Evolutionary conservation across 1,140 invertebrate genomes (phyloP).

Genomic region (Latrodectus geometricus): DNA sequence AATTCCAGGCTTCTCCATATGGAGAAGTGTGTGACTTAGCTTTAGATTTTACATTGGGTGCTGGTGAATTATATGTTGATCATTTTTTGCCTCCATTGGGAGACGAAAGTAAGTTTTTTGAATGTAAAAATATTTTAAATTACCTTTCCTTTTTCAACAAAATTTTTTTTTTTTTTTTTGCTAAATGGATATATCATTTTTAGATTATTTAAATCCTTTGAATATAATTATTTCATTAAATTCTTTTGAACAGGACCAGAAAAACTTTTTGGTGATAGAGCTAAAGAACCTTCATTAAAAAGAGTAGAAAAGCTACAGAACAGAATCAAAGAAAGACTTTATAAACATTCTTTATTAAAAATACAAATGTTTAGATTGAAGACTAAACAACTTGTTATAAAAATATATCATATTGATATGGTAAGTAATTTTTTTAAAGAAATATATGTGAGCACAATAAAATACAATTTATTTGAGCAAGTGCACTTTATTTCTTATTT

Average conservation of each 20-base stretch:
- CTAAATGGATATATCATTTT: not conserved
- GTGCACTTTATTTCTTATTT: too few relatives aligned
- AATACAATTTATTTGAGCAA: too few relatives aligned
- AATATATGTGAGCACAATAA: too few relatives aligned
- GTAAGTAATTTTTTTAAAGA: conserved; percentile 3
- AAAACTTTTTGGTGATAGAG: conserved; percentile 49
- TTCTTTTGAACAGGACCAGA: conserved; percentile 25
- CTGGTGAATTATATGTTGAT: conserved; percentile 47
- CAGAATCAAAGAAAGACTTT: conserved; percentile 47
- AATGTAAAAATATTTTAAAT: not conserved
- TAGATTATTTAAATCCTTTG: not conserved
- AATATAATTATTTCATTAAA: not conserved
- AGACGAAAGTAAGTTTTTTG: conserved; percentile 39
- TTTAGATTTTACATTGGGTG: conserved; percentile 39
- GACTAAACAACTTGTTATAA: conserved; percentile 18
- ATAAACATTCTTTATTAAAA: conserved; percentile 51
- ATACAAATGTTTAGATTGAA: conserved; percentile 23
- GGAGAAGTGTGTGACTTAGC: conserved; percentile 52
- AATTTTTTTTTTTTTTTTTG: not conserved
- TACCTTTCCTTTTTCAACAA: not conserved
- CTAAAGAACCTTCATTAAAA: conserved; percentile 21
- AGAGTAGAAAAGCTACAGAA: conserved; percentile 47
- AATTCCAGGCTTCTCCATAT: conserved; percentile 48
- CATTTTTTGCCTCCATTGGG: conserved; percentile 50
- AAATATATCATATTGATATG: conserved; percentile 34